These are phyloP conservation scores for Epinotia bilunana DNA, from an alignment of 2,888 invertebrate genomes.

Conservation along the genomic window DNA sequence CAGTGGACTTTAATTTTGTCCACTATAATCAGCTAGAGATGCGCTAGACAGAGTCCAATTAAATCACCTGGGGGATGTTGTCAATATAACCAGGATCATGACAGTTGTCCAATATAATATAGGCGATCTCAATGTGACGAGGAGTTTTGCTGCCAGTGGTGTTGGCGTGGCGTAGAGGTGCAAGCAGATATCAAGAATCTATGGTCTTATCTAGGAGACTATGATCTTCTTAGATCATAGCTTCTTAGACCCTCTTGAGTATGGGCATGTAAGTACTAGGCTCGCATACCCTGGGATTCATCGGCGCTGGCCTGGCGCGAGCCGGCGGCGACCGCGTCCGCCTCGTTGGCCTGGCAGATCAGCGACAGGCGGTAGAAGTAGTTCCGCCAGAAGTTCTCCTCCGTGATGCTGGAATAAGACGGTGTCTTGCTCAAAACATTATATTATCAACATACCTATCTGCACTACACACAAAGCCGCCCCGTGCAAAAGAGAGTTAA, in stretches of 20 bases:
- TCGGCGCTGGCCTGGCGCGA: slow-evolving; percentile 78
- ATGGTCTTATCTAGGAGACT: too few species aligned
- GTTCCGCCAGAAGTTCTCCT: slow-evolving; percentile 99
- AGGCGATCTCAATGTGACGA: neutral
- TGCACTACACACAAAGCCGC: too few species aligned
- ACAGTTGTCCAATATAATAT: neutral
- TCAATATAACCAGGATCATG: neutral
- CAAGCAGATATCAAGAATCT: neutral
- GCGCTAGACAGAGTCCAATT: neutral
- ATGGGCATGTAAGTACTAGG: neutral
- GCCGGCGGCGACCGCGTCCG: slow-evolving; percentile 83
- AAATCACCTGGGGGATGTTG: neutral
- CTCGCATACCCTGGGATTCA: slow-evolving; percentile 83
- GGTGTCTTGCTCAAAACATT: neutral
- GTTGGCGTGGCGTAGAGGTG: neutral
- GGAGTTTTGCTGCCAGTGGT: neutral
- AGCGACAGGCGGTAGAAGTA: slow-evolving; percentile 99
- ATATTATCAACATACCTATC: neutral
- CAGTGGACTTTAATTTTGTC: neutral
- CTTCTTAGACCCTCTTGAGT: too few species aligned
- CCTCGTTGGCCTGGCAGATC: slow-evolving; percentile 98
- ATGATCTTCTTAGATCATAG: too few species aligned
- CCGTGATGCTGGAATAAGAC: slow-evolving; percentile 90
- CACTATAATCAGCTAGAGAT: neutral
- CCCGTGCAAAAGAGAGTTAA: too few species aligned